Percentiles rank a stretch among this genome's conserved stretches.
Conservation (phyloP, 2,888 invertebrate genomes). For the Cheilosia vernalis region DNA sequence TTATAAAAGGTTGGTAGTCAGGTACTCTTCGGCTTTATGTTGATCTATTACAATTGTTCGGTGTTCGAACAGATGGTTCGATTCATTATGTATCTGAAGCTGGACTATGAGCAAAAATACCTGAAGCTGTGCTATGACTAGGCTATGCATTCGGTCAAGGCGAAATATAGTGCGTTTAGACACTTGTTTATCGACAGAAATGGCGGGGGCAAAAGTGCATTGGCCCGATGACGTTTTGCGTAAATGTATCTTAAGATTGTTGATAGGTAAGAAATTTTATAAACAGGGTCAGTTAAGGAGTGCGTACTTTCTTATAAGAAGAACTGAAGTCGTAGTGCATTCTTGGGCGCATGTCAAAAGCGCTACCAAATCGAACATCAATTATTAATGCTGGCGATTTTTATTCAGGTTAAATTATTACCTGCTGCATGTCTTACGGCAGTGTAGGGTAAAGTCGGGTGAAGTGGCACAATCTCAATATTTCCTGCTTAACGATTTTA, state of each 20-base stretch:
- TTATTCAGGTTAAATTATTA: conserved; percentile 11
- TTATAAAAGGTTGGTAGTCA: too few species aligned
- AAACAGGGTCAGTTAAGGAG: conserved; percentile 20
- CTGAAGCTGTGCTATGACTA: conserved; percentile 3
- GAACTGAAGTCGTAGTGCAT: too few species aligned
- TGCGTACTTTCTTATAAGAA: too few species aligned
- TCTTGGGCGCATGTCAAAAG: too few species aligned
- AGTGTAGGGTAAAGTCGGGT: too few species aligned
- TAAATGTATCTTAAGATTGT: background rate
- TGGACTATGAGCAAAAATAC: conserved; percentile 11
- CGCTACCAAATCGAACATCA: background rate
- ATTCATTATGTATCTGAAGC: conserved; percentile 1
- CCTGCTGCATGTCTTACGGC: too few species aligned
- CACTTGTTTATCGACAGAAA: conserved; percentile 6
- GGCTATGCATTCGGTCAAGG: conserved; percentile 57
- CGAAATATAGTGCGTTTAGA: conserved; percentile 15
- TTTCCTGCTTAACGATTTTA: too few species aligned
- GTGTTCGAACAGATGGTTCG: conserved; percentile 2
- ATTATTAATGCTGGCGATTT: conserved; percentile 15
- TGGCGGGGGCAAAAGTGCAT: conserved; percentile 41
- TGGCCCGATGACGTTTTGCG: conserved; percentile 21
- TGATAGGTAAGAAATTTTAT: background rate
- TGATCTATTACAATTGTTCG: conserved; percentile 65
- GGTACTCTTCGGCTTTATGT: conserved; percentile 1
- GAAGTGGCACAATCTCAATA: too few species aligned